phyloP scores from a whole-genome alignment of 2,113 vertebrate species.

The Phalacrocorax carbo region DNA sequence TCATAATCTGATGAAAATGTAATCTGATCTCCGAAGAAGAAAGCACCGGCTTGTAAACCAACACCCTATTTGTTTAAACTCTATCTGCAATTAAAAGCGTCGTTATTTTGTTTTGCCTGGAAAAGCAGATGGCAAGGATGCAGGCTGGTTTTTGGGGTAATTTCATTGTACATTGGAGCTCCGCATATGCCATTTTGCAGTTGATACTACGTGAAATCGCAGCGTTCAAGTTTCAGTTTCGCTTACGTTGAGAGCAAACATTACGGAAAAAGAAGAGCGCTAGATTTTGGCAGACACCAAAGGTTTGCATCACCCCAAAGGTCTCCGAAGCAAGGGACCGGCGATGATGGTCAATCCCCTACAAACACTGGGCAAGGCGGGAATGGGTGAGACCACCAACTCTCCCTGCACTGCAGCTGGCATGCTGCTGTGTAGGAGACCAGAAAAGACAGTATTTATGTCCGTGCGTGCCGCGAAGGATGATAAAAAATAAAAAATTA shows the following conservation, averaged over 20 bases:
- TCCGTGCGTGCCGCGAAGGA: neutral
- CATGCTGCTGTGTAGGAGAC: neutral
- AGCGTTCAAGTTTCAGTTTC: neutral
- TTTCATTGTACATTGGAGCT: neutral
- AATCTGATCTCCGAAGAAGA: neutral
- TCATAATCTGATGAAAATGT: neutral
- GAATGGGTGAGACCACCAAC: neutral
- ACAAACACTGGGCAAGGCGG: neutral
- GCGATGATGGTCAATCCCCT: neutral
- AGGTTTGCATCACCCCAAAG: neutral
- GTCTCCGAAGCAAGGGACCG: neutral
- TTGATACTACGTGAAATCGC: neutral
- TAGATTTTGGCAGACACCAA: neutral
- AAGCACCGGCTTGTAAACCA: neutral
- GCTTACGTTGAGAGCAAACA: neutral
- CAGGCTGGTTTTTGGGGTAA: neutral
- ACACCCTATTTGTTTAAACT: neutral
- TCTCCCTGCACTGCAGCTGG: neutral
- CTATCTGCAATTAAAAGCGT: neutral
- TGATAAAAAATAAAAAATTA: neutral
- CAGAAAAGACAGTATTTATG: neutral
- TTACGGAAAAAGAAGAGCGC: neutral
- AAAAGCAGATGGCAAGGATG: neutral
- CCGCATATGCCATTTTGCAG: neutral
- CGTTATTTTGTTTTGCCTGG: neutral